Evolutionary conservation across 2,113 vertebrate species (phyloP).

Genomic region (Noctilio leporinus): DNA sequence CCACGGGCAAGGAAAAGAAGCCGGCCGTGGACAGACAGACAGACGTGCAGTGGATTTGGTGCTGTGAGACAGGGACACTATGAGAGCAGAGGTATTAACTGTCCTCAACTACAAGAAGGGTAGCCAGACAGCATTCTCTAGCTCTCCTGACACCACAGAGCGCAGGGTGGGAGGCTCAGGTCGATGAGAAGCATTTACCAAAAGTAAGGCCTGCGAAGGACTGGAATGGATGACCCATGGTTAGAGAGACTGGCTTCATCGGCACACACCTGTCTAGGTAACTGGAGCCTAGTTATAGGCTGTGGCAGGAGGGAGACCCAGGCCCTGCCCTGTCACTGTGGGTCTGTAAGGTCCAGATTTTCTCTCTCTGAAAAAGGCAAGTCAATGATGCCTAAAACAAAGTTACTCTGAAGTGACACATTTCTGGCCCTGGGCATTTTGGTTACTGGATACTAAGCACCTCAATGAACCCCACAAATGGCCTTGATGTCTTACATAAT

Average conservation of each 20-base stretch:
- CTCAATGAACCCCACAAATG: not conserved
- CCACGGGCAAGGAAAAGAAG: not conserved
- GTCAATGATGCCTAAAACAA: not conserved
- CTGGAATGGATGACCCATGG: not conserved
- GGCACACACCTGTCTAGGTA: not conserved
- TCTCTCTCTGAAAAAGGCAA: not conserved
- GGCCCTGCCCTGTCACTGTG: not conserved
- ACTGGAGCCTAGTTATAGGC: not conserved
- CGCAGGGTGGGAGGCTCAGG: not conserved
- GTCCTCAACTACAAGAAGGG: not conserved
- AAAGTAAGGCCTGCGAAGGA: not conserved
- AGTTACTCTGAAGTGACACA: not conserved
- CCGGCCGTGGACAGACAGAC: no score
- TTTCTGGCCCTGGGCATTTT: not conserved
- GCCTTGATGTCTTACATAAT: not conserved
- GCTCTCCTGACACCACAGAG: not conserved
- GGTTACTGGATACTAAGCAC: not conserved
- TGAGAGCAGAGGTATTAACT: not conserved
- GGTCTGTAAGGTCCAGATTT: not conserved
- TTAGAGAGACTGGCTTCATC: not conserved
- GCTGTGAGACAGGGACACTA: not conserved
- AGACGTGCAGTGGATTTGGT: fast-evolving
- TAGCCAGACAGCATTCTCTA: not conserved
- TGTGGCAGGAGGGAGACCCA: not conserved
- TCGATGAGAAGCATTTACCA: not conserved